A percentile compares a stretch with the other conserved stretches of the same genome.
Evolutionary conservation across 2,888 invertebrate genomes (phyloP).

Genomic region (Cephus rjabovi): DNA sequence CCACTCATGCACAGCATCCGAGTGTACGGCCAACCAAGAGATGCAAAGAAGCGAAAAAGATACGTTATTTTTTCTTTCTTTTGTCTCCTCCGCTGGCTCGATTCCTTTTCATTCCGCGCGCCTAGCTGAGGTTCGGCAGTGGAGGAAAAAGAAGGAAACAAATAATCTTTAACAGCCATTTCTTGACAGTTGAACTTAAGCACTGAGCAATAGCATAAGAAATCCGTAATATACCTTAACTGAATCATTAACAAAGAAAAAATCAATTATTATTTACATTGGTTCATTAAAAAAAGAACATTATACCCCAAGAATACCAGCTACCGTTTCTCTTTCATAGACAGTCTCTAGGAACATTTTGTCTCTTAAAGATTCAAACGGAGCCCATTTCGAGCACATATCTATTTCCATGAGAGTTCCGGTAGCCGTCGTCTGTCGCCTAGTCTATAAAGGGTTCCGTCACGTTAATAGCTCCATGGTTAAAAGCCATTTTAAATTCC

Average conservation of each 20-base stretch:
- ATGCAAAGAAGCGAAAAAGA: constrained; percentile 20
- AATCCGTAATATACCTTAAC: not conserved
- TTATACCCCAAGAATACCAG: not conserved
- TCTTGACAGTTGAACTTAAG: not conserved
- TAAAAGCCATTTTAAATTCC: constrained; percentile 5
- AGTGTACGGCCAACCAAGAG: constrained; percentile 8
- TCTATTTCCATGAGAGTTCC: constrained; percentile 27
- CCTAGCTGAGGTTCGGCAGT: not conserved
- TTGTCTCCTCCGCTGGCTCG: constrained; percentile 16
- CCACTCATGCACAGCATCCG: not conserved
- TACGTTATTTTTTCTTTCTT: constrained; percentile 20
- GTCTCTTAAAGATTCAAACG: not conserved
- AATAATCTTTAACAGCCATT: not conserved
- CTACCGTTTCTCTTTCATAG: not conserved
- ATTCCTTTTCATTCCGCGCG: constrained; percentile 1
- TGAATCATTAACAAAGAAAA: not conserved
- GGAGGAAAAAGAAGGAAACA: not conserved
- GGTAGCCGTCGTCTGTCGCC: constrained; percentile 29
- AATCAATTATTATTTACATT: not conserved
- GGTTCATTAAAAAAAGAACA: not conserved
- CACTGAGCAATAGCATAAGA: not conserved
- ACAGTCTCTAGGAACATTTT: not conserved
- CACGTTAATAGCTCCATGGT: constrained; percentile 31
- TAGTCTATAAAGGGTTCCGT: constrained; percentile 23
- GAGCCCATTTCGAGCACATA: not conserved